phyloP scores from a whole-genome alignment of 2,797 vertebrate species.

The Emys orbicularis region DNA sequence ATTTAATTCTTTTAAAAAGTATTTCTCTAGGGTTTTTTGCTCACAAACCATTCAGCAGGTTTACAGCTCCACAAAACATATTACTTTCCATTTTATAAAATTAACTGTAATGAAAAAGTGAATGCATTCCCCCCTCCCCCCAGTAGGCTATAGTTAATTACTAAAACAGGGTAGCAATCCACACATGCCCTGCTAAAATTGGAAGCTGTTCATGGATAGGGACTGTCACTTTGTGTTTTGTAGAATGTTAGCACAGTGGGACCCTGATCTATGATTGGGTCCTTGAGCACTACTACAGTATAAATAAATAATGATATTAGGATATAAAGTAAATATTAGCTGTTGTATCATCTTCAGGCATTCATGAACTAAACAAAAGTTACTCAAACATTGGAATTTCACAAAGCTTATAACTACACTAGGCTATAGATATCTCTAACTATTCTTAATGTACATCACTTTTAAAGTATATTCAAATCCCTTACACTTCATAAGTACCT shows the following conservation, averaged over 20 bases:
- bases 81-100: background rate
- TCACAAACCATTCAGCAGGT: background rate
- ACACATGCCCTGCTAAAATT: no score
- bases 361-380: background rate
- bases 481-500: background rate
- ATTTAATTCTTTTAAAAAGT: background rate
- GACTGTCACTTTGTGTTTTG: background rate
- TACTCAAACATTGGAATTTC: background rate
- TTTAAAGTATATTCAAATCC: background rate
- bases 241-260: background rate
- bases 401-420: background rate
- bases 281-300: background rate
- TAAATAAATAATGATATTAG: background rate
- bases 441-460: background rate
- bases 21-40: background rate
- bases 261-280: background rate
- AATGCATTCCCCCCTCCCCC: no score
- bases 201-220: background rate
- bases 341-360: background rate
- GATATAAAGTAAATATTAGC: background rate
- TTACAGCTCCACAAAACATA: accelerated
- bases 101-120: background rate
- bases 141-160: background rate
- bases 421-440: background rate
- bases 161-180: background rate